Evolutionary conservation across 2,113 vertebrate genomes (phyloP).

Genomic region (Eublepharis macularius): DNA sequence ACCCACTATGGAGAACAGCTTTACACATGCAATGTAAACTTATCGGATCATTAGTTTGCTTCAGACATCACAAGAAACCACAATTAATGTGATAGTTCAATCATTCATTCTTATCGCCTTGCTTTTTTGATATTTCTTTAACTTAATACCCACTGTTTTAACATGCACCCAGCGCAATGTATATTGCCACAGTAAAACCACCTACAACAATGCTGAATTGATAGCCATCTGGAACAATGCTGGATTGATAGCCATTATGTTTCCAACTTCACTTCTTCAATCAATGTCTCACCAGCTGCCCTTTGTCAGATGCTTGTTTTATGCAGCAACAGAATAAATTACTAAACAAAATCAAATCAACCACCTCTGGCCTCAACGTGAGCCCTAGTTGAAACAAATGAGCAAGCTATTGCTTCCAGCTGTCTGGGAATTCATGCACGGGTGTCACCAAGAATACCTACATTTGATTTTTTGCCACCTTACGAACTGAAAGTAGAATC

Average conservation of each 20-base stretch:
- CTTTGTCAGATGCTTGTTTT: background rate
- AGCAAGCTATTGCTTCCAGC: conserved; percentile 3
- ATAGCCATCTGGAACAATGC: background rate
- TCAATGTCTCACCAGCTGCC: background rate
- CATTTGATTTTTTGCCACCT: background rate
- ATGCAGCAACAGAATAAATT: background rate
- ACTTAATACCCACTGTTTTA: background rate
- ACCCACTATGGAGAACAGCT: background rate
- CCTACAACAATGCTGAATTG: background rate
- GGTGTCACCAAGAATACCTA: background rate
- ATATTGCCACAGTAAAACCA: background rate
- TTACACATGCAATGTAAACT: background rate
- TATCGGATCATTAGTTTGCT: no score
- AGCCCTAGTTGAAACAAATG: background rate
- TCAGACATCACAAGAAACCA: no score
- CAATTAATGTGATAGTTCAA: background rate
- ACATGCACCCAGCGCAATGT: background rate
- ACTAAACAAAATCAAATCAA: conserved; percentile 3
- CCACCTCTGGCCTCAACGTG: background rate
- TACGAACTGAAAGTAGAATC: background rate
- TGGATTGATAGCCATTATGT: background rate
- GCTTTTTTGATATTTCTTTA: background rate
- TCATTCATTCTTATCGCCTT: background rate
- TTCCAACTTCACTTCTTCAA: background rate
- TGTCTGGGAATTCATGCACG: background rate